phyloP scores from a whole-genome alignment of 2,888 invertebrate genomes.

The Sacculina carcini region DNA sequence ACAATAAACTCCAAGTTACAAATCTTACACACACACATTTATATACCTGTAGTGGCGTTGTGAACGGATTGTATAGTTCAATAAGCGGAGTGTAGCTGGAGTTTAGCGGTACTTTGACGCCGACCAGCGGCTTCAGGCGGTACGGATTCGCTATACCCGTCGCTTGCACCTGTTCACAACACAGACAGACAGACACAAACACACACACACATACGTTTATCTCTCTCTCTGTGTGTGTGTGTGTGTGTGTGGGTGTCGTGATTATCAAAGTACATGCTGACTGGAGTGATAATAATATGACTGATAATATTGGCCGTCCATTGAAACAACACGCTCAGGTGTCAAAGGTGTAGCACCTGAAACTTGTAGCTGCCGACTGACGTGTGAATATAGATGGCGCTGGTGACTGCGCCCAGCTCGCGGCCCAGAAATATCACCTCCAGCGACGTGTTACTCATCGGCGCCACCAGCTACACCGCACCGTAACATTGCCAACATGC shows the following conservation, averaged over 20 bases:
- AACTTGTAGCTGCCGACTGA: conserved; percentile 51
- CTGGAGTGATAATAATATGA: too few relatives aligned
- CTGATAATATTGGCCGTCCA: too few relatives aligned
- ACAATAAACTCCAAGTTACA: neutral
- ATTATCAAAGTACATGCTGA: too few relatives aligned
- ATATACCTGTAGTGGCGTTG: conserved; percentile 53
- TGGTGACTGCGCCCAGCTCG: conserved; percentile 60
- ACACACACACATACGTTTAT: too few relatives aligned
- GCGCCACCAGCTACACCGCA: conserved; percentile 53
- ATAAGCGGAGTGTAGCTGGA: conserved; percentile 67
- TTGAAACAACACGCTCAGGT: too few relatives aligned
- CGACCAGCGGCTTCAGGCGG: conserved; percentile 65
- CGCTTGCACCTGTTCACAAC: conserved; percentile 37
- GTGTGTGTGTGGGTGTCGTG: too few relatives aligned
- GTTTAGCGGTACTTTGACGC: conserved; percentile 70
- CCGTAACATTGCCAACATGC: too few relatives aligned
- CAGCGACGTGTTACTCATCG: conserved; percentile 75
- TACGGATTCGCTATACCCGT: conserved; percentile 71
- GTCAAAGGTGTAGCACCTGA: too few relatives aligned
- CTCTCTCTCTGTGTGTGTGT: too few relatives aligned
- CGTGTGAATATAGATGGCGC: conserved; percentile 74
- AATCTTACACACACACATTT: neutral
- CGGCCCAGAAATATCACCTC: conserved; percentile 85
- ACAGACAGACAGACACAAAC: neutral
- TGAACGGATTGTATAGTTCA: conserved; percentile 80